Conservation (phyloP, 2,113 vertebrate species). For the Coryphaenoides rupestris region DNA sequence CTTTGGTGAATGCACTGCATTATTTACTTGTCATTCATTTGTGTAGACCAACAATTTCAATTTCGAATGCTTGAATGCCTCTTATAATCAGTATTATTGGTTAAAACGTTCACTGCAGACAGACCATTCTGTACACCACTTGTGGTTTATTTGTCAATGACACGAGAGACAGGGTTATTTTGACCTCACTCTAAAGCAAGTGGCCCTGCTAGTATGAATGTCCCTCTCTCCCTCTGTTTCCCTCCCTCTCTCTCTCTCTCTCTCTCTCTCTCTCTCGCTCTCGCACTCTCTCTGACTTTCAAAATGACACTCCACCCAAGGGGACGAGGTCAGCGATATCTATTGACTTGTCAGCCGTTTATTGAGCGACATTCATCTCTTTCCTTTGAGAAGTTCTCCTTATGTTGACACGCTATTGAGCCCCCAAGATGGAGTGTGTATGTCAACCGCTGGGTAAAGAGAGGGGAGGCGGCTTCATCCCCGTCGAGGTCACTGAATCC, state of each 20-base stretch:
- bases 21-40: no score
- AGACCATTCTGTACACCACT: no score
- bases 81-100: no score
- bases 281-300: constrained; percentile 6
- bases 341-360: constrained; percentile 48
- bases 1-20: no score
- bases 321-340: constrained; percentile 51
- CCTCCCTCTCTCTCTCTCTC: background rate
- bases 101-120: no score
- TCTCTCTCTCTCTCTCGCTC: background rate
- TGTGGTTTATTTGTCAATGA: no score
- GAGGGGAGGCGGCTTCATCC: constrained; percentile 39
- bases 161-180: no score
- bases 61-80: no score
- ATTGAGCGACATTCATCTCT: constrained; percentile 57
- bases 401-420: constrained; percentile 49
- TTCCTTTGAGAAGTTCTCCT: constrained; percentile 50
- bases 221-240: background rate
- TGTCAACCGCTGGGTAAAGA: constrained; percentile 22
- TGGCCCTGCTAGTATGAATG: background rate
- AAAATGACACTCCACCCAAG: constrained; percentile 22
- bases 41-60: no score
- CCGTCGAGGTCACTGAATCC: constrained; percentile 3
- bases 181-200: no score
- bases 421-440: constrained; percentile 37